Percentiles rank a stretch among this genome's conserved stretches.
phyloP scores from a whole-genome alignment of 37 sponge, comb jelly and placozoan genomes.

The Dysidea cf. avara region DNA sequence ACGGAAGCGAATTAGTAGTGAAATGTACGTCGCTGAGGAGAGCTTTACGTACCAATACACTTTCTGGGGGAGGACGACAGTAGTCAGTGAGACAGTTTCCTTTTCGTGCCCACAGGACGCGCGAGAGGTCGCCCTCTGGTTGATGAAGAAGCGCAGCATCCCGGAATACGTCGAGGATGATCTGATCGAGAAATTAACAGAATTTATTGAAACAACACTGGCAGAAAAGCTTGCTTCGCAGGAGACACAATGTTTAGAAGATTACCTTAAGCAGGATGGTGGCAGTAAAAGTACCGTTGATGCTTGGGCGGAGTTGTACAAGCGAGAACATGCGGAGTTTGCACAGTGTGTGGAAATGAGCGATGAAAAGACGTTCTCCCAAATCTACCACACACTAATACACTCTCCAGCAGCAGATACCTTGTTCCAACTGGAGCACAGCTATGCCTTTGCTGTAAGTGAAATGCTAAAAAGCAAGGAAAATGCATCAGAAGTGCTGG shows the following conservation, averaged over 20 bases:
- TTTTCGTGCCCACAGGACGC: not conserved
- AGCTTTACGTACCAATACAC: too few relatives aligned
- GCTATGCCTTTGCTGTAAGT: slow-evolving; percentile 65
- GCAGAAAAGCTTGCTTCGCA: too few relatives aligned
- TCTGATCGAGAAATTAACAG: slow-evolving; percentile 20
- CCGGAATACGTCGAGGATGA: slow-evolving; percentile 67
- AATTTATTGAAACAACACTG: slow-evolving; percentile 11
- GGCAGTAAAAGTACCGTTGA: slow-evolving; percentile 5
- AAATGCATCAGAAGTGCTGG: slow-evolving; percentile 37
- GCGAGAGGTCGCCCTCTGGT: slow-evolving; percentile 24
- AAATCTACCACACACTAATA: slow-evolving; percentile 81
- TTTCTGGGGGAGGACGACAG: too few relatives aligned
- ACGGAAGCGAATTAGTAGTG: too few relatives aligned
- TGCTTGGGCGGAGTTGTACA: slow-evolving; percentile 25
- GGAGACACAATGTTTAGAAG: too few relatives aligned
- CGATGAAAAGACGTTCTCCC: slow-evolving; percentile 55
- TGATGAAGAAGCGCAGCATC: slow-evolving; percentile 43
- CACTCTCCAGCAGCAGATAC: slow-evolving; percentile 82
- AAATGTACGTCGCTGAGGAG: too few relatives aligned
- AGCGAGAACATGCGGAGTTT: slow-evolving; percentile 34
- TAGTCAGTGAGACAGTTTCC: slow-evolving; percentile 13
- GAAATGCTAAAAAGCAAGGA: slow-evolving; percentile 42
- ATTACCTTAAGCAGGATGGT: too few relatives aligned
- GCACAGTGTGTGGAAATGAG: not conserved
- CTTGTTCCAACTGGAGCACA: slow-evolving; percentile 88